Base-by-base conservation (phyloP, 2,888 invertebrate species). In the Leistus spinibarbis region DNA sequence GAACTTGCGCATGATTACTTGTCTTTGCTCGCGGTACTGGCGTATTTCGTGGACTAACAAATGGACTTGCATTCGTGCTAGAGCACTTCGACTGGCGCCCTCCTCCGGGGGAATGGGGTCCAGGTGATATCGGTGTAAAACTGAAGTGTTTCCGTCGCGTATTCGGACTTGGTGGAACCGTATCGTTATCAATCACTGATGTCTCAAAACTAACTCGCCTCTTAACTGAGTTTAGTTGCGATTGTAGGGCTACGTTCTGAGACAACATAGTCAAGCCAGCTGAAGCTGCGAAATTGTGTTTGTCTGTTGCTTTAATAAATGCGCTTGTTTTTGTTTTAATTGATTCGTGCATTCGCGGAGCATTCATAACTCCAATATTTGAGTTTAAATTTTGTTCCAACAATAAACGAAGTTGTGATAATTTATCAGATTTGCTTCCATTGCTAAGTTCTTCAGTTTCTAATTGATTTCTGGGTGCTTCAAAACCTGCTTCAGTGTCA, bases 51-150 rank as follows among this genome's bases (percentile, higher is more conserved):
- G 95, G 95, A 79, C 95, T 95, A 13, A 95, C 94, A 84, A 95
- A 95, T 0, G 94, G 93, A 83, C 92, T 93, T 22, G 91, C 92
- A 69, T 90, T 91, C 0, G 91, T 91, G 79, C 92, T 92, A 78
- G 90, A 91, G 23, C 88, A 87, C 79, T 89, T 89, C 1, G 89
- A 89, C 22, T 87, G 87, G 19, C 86, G 84, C 10, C 86, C 87
- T 70, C 74, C 69, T 75, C 81, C 81, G 1, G 92, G 91, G 0
- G 91, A 91, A 80, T 90, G 90, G 60, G 92, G 90, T n/a, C 91
- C 91, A 7, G 94, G 94, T 53, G 95, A 94, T 82, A 96, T 96
- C 0, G 95, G 95, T 27, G 93, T 93, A 82, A 96, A 96, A 84
- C 92, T 94, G 83, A 94, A 95, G 82, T 93, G 92, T 82, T 93